Base-by-base conservation (phyloP, 2,888 invertebrate species). In the Parnassius mnemosyne region DNA sequence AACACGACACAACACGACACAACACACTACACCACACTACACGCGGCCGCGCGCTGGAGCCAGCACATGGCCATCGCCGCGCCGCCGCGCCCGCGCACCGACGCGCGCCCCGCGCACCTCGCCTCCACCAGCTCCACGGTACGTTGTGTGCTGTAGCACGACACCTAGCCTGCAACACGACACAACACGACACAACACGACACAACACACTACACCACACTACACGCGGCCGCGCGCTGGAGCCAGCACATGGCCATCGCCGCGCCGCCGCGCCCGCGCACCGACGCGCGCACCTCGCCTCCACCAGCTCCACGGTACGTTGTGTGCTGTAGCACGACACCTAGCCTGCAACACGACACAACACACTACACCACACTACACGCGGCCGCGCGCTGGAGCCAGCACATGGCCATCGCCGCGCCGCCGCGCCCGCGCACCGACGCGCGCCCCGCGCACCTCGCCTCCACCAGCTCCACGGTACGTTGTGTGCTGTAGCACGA, bases 1-100 rank as follows among this genome's bases (percentile, higher is more conserved):
- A 9, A 12, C 51, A 20, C 34, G 2, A 5, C 51, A 12, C 20
- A 7, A 20, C 51, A 7, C n/a, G n/a, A n/a, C n/a, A n/a, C n/a
- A n/a, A n/a, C n/a, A n/a, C n/a, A n/a, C n/a, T n/a, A n/a, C n/a
- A n/a, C n/a, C n/a, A n/a, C n/a, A n/a, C n/a, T n/a, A n/a, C n/a
- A n/a, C 63, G 94, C 94, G 3, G 95, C 95, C 73, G 94, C 94
- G 3, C 87, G 92, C 59, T 94, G 94, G 93, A 94, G 94, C 77
- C 95, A 96, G 83, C 95, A 93, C 76, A 97, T 97, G 96, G 96
- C 96, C 9, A 97, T 98, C 77, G 92, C 96, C 73, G 95, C 97
- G 55, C 97, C 97, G 88, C 97, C 85, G 93, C 96, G 66, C 93
- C 97, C 68, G 94, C 95, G 49, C 92, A 92, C 78, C 94, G 95